Evolutionary conservation across 2,888 invertebrate species (phyloP).

Genomic region (Adelphocoris suturalis): DNA sequence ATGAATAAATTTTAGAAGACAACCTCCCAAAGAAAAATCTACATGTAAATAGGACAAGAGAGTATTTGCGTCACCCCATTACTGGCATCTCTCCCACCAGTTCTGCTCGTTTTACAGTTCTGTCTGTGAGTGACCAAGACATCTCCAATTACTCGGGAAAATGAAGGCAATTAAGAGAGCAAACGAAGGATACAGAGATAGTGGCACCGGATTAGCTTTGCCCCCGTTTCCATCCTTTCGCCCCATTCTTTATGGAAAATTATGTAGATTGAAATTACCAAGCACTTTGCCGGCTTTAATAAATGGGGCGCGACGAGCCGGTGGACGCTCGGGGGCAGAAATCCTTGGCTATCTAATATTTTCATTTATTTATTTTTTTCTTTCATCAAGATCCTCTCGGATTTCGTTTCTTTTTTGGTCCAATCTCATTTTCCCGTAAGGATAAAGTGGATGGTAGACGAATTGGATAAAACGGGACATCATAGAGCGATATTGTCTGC

Average conservation of each 20-base stretch:
- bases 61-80: constrained; percentile 48
- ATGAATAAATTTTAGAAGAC: constrained; percentile 19
- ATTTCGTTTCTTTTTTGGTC: constrained; percentile 38
- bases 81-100: not conserved
- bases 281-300: constrained; percentile 68
- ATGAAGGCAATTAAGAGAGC: constrained; percentile 63
- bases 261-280: constrained; percentile 73
- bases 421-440: not conserved
- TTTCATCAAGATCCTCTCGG: not conserved
- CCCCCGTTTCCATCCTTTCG: constrained; percentile 39
- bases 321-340: constrained; percentile 50
- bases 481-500: not conserved
- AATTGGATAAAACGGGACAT: constrained; percentile 43
- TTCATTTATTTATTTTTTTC: constrained; percentile 64
- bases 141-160: constrained; percentile 63
- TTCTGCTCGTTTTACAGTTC: not conserved
- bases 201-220: constrained; percentile 32
- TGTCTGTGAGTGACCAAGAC: constrained; percentile 59
- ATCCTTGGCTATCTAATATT: constrained; percentile 58
- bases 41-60: constrained; percentile 46
- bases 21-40: constrained; percentile 45
- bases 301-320: constrained; percentile 52
- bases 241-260: constrained; percentile 72
- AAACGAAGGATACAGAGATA: constrained; percentile 61
- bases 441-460: not conserved